phyloP scores from a whole-genome alignment of 2,797 vertebrate genomes.

The Myotis myotis region DNA sequence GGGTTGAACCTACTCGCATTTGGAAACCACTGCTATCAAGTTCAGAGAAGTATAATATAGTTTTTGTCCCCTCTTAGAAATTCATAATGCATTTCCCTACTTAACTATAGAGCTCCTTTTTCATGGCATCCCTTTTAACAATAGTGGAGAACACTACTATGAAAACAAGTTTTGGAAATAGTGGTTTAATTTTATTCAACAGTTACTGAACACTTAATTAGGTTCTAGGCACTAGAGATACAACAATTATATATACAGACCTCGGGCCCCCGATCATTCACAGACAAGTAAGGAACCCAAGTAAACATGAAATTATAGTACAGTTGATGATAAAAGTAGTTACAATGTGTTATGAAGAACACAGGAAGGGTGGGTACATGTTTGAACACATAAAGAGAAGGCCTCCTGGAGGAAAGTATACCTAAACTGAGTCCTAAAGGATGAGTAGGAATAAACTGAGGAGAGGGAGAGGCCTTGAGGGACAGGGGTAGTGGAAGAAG shows the following conservation, averaged over 20 bases:
- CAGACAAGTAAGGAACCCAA: slow-evolving; percentile 8
- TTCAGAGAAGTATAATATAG: background rate
- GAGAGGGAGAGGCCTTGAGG: background rate
- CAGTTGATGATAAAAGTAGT: background rate
- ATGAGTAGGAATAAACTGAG: background rate
- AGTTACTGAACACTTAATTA: slow-evolving; percentile 39
- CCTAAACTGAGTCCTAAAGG: background rate
- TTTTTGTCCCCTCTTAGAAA: background rate
- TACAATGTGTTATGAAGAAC: slow-evolving; percentile 42
- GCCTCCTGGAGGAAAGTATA: background rate
- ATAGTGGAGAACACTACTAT: slow-evolving; percentile 16
- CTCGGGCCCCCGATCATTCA: background rate
- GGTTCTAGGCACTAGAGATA: slow-evolving; percentile 29
- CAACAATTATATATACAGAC: slow-evolving; percentile 10
- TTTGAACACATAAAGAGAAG: background rate
- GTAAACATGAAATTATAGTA: slow-evolving; percentile 45
- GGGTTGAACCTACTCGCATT: background rate
- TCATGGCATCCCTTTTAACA: slow-evolving; percentile 13
- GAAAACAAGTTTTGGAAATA: slow-evolving; percentile 34
- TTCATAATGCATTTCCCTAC: background rate
- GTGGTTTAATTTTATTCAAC: slow-evolving; percentile 44
- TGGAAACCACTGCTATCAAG: background rate
- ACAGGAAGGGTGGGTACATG: background rate
- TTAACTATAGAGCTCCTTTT: slow-evolving; percentile 16
- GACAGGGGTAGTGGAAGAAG: background rate